phyloP scores from a whole-genome alignment of 2,797 vertebrate genomes.

The Ctenopoma multispine region DNA sequence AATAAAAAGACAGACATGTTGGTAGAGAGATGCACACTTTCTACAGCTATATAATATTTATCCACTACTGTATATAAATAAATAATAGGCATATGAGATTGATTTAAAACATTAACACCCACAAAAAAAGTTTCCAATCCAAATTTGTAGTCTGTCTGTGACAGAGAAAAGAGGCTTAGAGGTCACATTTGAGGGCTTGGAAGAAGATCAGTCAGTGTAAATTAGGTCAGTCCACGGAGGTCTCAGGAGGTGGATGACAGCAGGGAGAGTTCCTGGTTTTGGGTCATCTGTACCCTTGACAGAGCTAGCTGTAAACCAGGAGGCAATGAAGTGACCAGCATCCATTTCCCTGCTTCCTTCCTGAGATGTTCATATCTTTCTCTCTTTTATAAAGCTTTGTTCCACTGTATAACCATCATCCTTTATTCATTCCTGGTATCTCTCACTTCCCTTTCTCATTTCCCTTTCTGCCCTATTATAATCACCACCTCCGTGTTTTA shows the following conservation, averaged over 20 bases:
- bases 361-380: constrained; percentile 35
- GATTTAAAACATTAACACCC: constrained; percentile 24
- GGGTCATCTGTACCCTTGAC: constrained; percentile 80
- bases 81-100: not conserved
- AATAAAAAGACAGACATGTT: constrained; percentile 7
- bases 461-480: constrained; percentile 57
- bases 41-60: not conserved
- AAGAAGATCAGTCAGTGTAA: constrained; percentile 79
- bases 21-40: not conserved
- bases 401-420: constrained; percentile 42
- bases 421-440: constrained; percentile 54
- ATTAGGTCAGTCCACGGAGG: constrained; percentile 78
- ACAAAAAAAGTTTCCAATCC: constrained; percentile 46
- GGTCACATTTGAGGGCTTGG: constrained; percentile 76
- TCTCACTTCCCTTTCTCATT: constrained; percentile 68
- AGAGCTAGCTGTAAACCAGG: constrained; percentile 63
- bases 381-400: constrained; percentile 46
- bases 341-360: constrained; percentile 59
- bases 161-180: constrained; percentile 59
- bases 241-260: constrained; percentile 70
- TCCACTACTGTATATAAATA: not conserved
- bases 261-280: constrained; percentile 76
- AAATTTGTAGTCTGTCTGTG: constrained; percentile 46
- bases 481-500: constrained; percentile 58
- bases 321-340: constrained; percentile 68